phyloP scores from a whole-genome alignment of 2,113 vertebrate genomes.

The Psittacus erithacus region DNA sequence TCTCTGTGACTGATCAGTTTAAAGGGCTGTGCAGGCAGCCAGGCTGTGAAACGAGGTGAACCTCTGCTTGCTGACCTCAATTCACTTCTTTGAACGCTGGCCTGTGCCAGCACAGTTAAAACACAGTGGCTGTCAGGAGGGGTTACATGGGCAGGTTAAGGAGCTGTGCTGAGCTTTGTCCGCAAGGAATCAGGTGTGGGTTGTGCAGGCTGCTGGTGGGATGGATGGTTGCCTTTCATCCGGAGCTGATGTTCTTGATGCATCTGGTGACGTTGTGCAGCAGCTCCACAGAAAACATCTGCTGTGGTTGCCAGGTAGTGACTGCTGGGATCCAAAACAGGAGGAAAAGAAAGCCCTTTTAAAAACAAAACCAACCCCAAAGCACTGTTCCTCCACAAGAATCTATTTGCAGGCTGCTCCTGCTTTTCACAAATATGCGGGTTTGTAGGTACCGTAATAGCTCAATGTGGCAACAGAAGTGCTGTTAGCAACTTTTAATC shows the following conservation, averaged over 20 bases:
- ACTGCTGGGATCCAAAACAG: background rate
- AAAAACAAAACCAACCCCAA: background rate
- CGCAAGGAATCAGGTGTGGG: rapidly evolving
- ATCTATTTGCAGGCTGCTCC: background rate
- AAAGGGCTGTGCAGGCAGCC: too few species aligned
- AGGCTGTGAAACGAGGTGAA: background rate
- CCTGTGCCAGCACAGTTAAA: background rate
- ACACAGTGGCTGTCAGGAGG: background rate
- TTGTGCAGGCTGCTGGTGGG: background rate
- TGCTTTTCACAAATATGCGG: background rate
- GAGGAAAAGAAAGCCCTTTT: background rate
- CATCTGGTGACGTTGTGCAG: background rate
- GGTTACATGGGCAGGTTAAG: background rate
- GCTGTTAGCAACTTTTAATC: background rate
- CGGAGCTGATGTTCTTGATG: rapidly evolving
- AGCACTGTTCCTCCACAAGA: background rate
- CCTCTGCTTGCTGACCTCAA: background rate
- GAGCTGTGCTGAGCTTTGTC: too few species aligned
- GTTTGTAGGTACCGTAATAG: background rate
- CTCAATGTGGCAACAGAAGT: background rate
- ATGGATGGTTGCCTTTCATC: background rate
- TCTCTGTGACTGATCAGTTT: background rate
- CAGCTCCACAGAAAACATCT: background rate
- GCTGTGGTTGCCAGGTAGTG: background rate
- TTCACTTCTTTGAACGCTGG: rapidly evolving